A percentile compares a stretch with the other conserved stretches of the same genome.
phyloP scores from a whole-genome alignment of 1,140 invertebrate species.

The Zaprionus camerounensis region DNA sequence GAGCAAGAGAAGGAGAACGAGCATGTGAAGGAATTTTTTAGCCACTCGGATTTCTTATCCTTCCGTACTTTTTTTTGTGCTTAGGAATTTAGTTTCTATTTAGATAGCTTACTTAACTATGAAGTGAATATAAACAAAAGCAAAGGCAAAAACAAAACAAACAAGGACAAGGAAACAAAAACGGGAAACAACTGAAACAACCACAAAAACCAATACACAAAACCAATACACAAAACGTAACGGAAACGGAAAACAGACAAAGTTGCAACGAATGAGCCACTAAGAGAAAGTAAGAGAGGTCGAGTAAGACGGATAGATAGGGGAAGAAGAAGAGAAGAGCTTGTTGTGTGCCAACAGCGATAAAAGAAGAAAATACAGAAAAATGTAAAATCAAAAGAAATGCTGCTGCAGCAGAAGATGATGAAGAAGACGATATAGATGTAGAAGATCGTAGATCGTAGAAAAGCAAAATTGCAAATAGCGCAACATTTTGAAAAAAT shows the following conservation, averaged over 20 bases:
- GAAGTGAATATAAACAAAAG: constrained; percentile 46
- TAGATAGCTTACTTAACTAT: constrained; percentile 62
- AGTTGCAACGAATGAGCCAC: constrained; percentile 61
- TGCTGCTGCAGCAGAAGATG: not conserved
- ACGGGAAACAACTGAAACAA: constrained; percentile 15
- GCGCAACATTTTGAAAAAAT: constrained; percentile 25
- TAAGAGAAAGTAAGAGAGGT: constrained; percentile 28
- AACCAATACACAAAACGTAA: constrained; percentile 45
- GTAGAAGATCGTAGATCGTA: constrained; percentile 15
- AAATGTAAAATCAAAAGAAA: constrained; percentile 18
- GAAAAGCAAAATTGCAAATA: not conserved
- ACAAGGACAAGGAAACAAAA: constrained; percentile 17
- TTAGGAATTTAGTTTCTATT: constrained; percentile 39
- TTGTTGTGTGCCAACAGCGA: not conserved
- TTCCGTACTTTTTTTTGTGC: constrained; percentile 37
- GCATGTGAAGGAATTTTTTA: not conserved
- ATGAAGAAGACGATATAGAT: not conserved
- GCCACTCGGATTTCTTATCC: not conserved
- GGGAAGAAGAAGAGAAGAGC: not conserved
- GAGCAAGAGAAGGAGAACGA: constrained; percentile 5
- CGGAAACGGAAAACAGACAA: constrained; percentile 55
- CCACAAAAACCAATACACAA: constrained; percentile 42
- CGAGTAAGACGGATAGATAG: constrained; percentile 1
- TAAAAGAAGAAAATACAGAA: not conserved
- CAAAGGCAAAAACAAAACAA: constrained; percentile 29